Evolutionary conservation across 1,140 invertebrate genomes (phyloP).

Genomic region (Magallana ariakensis): DNA sequence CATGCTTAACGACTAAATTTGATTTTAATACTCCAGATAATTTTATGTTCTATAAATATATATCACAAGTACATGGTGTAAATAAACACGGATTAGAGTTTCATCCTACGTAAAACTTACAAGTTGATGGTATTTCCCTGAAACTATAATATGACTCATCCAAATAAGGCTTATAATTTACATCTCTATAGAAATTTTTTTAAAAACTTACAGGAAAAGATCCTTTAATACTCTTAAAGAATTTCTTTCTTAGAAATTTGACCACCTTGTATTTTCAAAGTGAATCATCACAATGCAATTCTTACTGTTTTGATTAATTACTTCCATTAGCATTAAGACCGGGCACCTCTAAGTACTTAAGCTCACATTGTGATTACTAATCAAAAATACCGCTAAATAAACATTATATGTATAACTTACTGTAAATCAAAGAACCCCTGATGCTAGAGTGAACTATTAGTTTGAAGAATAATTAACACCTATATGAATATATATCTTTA

Average conservation of each 20-base stretch:
- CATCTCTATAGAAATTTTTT: not conserved
- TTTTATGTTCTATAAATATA: not conserved
- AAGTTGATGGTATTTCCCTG: not conserved
- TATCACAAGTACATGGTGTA: not conserved
- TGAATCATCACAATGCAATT: no score
- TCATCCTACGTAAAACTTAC: not conserved
- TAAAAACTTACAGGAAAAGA: not conserved
- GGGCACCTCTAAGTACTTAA: no score
- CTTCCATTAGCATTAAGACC: no score
- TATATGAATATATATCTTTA: not conserved
- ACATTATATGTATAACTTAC: not conserved
- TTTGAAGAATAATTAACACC: slow-evolving; percentile 19
- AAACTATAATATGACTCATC: slow-evolving; percentile 10
- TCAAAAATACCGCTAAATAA: not conserved
- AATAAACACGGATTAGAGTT: not conserved
- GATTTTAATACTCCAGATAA: not conserved
- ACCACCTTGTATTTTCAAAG: not conserved
- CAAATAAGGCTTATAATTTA: not conserved
- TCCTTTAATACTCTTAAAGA: not conserved
- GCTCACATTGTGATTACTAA: not conserved
- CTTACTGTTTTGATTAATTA: no score
- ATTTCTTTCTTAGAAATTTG: not conserved
- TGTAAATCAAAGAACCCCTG: not conserved
- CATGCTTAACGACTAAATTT: not conserved
- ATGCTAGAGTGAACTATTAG: not conserved